Evolutionary conservation across 1,140 invertebrate species (phyloP).

Genomic region (Drosophila nasuta): DNA sequence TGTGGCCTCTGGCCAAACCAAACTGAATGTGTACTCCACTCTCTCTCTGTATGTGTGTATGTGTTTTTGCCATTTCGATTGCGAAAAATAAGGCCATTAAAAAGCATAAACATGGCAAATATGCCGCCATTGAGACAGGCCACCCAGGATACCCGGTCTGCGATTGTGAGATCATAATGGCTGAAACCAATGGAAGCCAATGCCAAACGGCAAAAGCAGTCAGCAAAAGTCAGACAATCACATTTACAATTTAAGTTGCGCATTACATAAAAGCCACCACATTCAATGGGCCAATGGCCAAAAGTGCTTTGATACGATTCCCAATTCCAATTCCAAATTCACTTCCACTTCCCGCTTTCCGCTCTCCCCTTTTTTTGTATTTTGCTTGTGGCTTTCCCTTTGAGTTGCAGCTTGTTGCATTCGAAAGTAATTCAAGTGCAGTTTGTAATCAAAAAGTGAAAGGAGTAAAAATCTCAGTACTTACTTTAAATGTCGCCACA

Average conservation of each 20-base stretch:
- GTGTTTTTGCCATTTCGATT: constrained; percentile 38
- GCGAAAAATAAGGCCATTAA: constrained; percentile 73
- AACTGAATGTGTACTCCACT: neutral
- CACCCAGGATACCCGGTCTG: constrained; percentile 28
- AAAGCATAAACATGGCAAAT: constrained; percentile 64
- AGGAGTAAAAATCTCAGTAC: neutral
- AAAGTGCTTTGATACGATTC: constrained; percentile 1
- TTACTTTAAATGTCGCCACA: neutral
- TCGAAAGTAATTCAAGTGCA: neutral
- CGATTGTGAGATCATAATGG: constrained; percentile 32
- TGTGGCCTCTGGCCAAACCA: constrained; percentile 34
- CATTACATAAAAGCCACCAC: constrained; percentile 9
- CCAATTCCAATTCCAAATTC: neutral
- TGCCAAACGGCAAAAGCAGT: constrained; percentile 2
- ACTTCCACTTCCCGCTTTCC: neutral
- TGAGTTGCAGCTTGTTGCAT: constrained; percentile 24
- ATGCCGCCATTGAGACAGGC: constrained; percentile 8
- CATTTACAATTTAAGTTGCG: constrained; percentile 27
- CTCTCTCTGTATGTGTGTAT: constrained; percentile 8
- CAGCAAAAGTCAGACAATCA: constrained; percentile 14
- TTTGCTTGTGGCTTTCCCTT: no score
- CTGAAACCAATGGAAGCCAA: neutral
- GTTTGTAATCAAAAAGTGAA: neutral
- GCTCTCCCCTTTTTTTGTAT: neutral
- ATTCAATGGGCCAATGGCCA: constrained; percentile 5